A percentile compares a stretch with the other conserved stretches of the same genome.
These are phyloP conservation scores for Parascotia fuliginaria DNA, from an alignment of 2,888 invertebrate genomes.

Conservation along the genomic window DNA sequence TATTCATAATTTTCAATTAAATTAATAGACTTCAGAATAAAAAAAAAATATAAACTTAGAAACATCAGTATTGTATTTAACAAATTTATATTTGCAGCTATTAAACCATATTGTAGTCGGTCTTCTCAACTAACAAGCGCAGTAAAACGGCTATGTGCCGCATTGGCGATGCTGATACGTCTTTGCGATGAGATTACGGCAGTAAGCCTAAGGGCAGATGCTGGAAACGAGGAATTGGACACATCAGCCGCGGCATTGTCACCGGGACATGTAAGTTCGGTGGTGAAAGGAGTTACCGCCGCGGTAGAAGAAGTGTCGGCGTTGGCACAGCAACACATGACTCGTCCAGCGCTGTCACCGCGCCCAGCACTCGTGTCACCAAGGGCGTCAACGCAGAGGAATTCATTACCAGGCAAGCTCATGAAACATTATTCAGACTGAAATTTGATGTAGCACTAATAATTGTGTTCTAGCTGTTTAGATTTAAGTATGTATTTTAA, in stretches of 20 bases:
- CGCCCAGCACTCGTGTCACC: slow-evolving; percentile 78
- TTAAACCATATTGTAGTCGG: slow-evolving; percentile 80
- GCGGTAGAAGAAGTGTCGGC: slow-evolving; percentile 86
- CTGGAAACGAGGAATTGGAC: slow-evolving; percentile 68
- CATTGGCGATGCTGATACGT: slow-evolving; percentile 94
- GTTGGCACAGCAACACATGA: slow-evolving; percentile 93
- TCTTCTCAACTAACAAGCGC: slow-evolving; percentile 91
- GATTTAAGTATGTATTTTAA: neutral
- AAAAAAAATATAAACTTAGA: no score
- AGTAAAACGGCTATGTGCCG: slow-evolving; percentile 94
- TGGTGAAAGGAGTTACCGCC: slow-evolving; percentile 72
- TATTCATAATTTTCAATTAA: no score
- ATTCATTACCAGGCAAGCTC: slow-evolving; percentile 77
- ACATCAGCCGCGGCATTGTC: slow-evolving; percentile 68
- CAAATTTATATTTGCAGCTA: slow-evolving; percentile 64
- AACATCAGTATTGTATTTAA: no score
- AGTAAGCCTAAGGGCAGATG: slow-evolving; percentile 88
- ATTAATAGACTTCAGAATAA: no score
- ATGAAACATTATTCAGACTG: no score
- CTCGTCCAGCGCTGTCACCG: slow-evolving; percentile 82
- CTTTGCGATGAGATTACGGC: slow-evolving; percentile 95
- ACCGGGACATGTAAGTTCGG: slow-evolving; percentile 73
- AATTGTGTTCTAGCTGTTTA: no score
- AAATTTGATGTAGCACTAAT: no score
- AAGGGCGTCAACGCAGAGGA: slow-evolving; percentile 79